Conservation (phyloP, 2,888 invertebrate genomes). For the Patella caerulea region DNA sequence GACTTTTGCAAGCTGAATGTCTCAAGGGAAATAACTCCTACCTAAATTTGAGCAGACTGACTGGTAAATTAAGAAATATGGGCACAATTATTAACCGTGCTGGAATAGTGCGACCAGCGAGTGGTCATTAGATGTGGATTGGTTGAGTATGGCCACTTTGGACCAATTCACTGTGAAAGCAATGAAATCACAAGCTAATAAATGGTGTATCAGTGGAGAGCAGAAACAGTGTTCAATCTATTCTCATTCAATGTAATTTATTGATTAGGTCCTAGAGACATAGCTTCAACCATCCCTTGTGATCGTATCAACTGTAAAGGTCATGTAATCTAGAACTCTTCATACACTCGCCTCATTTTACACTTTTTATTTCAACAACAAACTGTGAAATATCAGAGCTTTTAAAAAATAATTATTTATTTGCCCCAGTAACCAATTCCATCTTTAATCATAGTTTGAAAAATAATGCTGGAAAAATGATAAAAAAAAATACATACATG, state of each 20-base stretch:
- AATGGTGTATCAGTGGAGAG: neutral
- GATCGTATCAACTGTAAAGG: conserved; percentile 7
- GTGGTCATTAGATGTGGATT: conserved; percentile 10
- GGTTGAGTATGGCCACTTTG: conserved; percentile 2
- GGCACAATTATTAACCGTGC: conserved; percentile 3
- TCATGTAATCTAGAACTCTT: conserved; percentile 12
- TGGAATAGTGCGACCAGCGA: conserved; percentile 1
- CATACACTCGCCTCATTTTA: neutral
- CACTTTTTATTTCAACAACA: neutral
- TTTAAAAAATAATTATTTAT: too few species aligned
- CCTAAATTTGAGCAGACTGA: neutral
- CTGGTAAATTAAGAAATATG: conserved; percentile 8
- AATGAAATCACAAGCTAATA: conserved; percentile 13
- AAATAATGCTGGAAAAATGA: too few species aligned
- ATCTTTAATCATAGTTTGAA: too few species aligned
- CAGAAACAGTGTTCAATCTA: conserved; percentile 9
- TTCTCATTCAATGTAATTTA: conserved; percentile 3
- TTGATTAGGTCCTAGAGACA: conserved; percentile 7
- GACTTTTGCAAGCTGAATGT: neutral
- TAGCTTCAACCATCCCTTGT: conserved; percentile 5
- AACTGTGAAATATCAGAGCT: neutral
- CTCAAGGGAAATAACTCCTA: conserved; percentile 12
- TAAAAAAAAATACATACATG: too few species aligned
- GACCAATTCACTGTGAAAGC: conserved; percentile 5
- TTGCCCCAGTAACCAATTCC: too few species aligned